phyloP scores from a whole-genome alignment of 1,140 invertebrate species.

The Aradophagus sp. region DNA sequence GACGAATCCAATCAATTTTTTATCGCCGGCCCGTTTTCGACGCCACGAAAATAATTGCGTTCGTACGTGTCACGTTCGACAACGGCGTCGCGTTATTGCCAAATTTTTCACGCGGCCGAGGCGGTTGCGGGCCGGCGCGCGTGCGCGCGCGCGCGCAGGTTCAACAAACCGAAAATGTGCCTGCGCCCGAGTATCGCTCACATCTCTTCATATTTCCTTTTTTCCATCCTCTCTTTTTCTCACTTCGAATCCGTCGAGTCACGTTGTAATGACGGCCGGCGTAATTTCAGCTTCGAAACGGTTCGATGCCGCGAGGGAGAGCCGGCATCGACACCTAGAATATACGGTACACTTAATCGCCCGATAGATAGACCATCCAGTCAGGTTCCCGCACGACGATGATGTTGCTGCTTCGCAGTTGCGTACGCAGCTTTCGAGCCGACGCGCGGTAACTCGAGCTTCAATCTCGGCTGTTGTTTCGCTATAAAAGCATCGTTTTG shows the following conservation, averaged over 20 bases:
- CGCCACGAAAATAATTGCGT: conserved; percentile 30
- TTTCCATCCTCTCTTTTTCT: conserved; percentile 50
- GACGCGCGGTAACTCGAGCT: conserved; percentile 27
- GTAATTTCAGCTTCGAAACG: conserved; percentile 58
- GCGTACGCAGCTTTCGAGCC: conserved; percentile 35
- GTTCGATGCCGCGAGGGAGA: conserved; percentile 47
- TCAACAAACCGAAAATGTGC: conserved; percentile 60
- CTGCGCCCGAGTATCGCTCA: conserved; percentile 53
- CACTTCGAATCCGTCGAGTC: conserved; percentile 66
- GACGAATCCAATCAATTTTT: conserved; percentile 26
- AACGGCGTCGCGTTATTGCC: conserved; percentile 31
- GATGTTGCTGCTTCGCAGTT: conserved; percentile 18
- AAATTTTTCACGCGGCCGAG: conserved; percentile 48
- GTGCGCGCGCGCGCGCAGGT: conserved; percentile 39
- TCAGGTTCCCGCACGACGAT: conserved; percentile 54
- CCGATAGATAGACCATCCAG: conserved; percentile 49
- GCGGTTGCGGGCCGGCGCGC: conserved; percentile 27
- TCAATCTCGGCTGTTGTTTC: conserved; percentile 24
- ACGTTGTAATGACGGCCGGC: conserved; percentile 74
- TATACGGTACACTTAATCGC: conserved; percentile 54
- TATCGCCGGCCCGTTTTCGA: not conserved
- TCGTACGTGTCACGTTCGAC: conserved; percentile 24
- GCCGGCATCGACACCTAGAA: conserved; percentile 64
- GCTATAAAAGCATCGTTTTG: conserved; percentile 8
- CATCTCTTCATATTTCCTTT: conserved; percentile 53